Percentiles rank a stretch among this genome's conserved stretches.
Conservation (phyloP, 2,113 vertebrate genomes). For the Beaufortia kweichowensis region DNA sequence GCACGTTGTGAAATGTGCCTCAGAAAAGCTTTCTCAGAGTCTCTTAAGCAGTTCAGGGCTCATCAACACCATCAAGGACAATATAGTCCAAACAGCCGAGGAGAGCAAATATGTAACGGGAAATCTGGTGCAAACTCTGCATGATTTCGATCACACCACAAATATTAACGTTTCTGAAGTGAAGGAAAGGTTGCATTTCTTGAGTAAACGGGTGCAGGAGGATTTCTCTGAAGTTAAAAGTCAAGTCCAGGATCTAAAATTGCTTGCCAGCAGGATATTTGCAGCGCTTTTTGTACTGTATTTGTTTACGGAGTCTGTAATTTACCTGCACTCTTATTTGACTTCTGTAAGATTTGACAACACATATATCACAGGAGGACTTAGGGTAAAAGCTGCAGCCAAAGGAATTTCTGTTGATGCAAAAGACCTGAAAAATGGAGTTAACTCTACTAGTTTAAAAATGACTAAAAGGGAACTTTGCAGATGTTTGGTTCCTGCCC, state of each 20-base stretch:
- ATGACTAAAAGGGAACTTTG: constrained; percentile 76
- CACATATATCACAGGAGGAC: constrained; percentile 68
- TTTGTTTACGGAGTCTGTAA: constrained; percentile 74
- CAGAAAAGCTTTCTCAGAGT: constrained; percentile 79
- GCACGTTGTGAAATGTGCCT: constrained; percentile 80
- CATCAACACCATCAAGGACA: constrained; percentile 68
- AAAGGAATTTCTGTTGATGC: constrained; percentile 55
- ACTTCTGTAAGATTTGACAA: constrained; percentile 85
- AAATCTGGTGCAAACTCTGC: constrained; percentile 58
- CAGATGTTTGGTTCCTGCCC: constrained; percentile 69
- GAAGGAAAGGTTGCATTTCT: constrained; percentile 62
- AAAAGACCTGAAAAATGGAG: constrained; percentile 61
- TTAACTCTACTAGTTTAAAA: constrained; percentile 61
- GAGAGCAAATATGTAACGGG: background rate
- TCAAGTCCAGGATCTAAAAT: constrained; percentile 61
- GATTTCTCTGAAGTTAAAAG: constrained; percentile 74
- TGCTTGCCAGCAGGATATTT: constrained; percentile 72
- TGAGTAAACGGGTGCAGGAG: constrained; percentile 73
- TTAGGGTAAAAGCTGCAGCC: constrained; percentile 57
- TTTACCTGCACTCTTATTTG: constrained; percentile 85
- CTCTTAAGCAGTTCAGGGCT: constrained; percentile 81
- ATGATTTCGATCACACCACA: constrained; percentile 67
- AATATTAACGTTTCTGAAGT: constrained; percentile 73
- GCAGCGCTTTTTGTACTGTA: constrained; percentile 75
- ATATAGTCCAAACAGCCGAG: constrained; percentile 67